A percentile compares a stretch with the other conserved stretches of the same genome.
Conservation (phyloP, 2,797 vertebrate species). For the Staurois parvus region DNA sequence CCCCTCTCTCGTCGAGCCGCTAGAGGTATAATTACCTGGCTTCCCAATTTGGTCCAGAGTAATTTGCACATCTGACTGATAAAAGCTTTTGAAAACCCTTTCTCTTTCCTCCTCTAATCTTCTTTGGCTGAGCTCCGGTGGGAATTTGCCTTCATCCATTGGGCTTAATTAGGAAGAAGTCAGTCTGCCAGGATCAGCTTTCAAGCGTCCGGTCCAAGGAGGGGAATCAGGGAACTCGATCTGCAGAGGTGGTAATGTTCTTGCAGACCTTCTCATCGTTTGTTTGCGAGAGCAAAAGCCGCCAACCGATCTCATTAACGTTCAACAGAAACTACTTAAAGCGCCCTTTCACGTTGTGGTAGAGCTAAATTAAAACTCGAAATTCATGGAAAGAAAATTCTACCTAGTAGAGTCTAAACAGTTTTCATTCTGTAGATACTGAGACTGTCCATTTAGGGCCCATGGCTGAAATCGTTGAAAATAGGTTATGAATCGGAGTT, state of each 20-base stretch:
- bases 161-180: slow-evolving; percentile 64
- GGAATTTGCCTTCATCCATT: slow-evolving; percentile 49
- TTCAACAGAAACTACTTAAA: no score
- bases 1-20: neutral
- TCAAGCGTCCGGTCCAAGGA: slow-evolving; percentile 10
- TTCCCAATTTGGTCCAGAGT: slow-evolving; percentile 34
- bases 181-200: slow-evolving; percentile 49
- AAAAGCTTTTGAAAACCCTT: slow-evolving; percentile 43
- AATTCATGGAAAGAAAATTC: no score
- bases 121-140: slow-evolving; percentile 55
- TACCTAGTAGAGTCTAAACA: no score
- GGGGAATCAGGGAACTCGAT: slow-evolving; percentile 1
- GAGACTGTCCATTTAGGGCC: no score
- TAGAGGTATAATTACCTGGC: slow-evolving; percentile 46
- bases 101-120: slow-evolving; percentile 35
- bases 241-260: neutral
- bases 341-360: no score
- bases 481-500: no score
- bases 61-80: slow-evolving; percentile 59
- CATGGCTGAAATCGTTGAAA: no score
- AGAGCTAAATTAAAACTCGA: no score
- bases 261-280: neutral
- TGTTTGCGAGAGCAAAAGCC: slow-evolving; percentile 12
- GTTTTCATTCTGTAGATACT: no score
- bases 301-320: slow-evolving; percentile 21